Conservation (phyloP, 2,888 invertebrate genomes). For the Dilophus febrilis region DNA sequence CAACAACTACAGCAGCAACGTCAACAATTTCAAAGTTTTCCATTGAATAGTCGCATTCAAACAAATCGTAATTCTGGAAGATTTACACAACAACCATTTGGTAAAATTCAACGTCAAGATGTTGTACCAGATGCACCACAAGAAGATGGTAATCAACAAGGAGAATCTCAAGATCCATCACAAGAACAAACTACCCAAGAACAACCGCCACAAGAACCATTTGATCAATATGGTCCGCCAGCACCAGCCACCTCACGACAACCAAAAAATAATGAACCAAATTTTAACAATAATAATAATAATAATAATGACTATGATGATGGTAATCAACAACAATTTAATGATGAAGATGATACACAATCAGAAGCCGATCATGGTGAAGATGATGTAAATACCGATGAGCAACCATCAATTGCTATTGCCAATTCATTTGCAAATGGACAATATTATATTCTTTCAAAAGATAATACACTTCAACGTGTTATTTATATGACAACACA, state of each 20-base stretch:
- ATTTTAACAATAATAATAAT: neutral
- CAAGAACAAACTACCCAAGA: neutral
- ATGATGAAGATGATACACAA: constrained; percentile 3
- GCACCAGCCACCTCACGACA: neutral
- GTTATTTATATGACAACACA: constrained; percentile 24
- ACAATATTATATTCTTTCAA: constrained; percentile 27
- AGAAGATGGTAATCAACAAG: neutral
- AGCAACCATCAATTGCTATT: constrained; percentile 13
- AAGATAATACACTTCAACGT: constrained; percentile 26
- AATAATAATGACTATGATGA: constrained; percentile 10
- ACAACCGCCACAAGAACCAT: constrained; percentile 1
- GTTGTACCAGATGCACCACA: neutral
- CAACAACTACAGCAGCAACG: constrained; percentile 2
- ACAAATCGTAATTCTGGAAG: too few species aligned
- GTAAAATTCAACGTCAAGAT: neutral
- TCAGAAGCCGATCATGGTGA: constrained; percentile 1
- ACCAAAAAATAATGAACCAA: constrained; percentile 1
- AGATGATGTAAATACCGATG: constrained; percentile 6
- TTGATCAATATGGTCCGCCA: constrained; percentile 17
- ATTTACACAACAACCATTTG: neutral
- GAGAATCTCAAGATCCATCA: neutral
- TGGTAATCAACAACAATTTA: neutral
- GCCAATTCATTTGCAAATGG: constrained; percentile 18
- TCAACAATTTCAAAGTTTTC: constrained; percentile 2
- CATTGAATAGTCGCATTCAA: neutral